Conservation (phyloP, 2,797 vertebrate genomes). For the Cottoperca gobio region DNA sequence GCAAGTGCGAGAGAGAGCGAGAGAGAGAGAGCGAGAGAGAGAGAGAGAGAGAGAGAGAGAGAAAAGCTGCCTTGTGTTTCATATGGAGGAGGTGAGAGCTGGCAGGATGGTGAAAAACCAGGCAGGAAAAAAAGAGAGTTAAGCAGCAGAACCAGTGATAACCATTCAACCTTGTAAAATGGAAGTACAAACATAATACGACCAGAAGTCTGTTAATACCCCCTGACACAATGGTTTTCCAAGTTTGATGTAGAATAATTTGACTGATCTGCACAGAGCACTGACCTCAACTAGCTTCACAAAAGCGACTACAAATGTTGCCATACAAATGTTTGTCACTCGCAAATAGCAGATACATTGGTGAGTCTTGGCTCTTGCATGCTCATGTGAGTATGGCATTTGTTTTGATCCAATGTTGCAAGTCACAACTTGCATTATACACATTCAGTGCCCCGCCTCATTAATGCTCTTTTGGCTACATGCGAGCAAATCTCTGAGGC, state of each 20-base stretch:
- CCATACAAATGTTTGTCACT: background rate
- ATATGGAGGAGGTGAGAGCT: slow-evolving; percentile 46
- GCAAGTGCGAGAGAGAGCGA: slow-evolving; percentile 22
- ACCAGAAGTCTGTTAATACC: slow-evolving; percentile 1
- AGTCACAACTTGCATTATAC: slow-evolving; percentile 4
- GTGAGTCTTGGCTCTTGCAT: background rate
- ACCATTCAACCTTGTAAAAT: slow-evolving; percentile 6
- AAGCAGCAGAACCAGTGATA: slow-evolving; percentile 23
- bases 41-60: slow-evolving; percentile 15
- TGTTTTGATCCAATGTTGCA: background rate
- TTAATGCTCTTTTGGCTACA: background rate
- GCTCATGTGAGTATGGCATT: background rate
- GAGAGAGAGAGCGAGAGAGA: slow-evolving; percentile 5
- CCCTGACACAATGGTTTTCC: background rate
- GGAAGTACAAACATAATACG: background rate
- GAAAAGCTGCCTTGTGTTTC: slow-evolving; percentile 38
- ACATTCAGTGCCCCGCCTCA: background rate
- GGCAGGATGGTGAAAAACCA: slow-evolving; percentile 35
- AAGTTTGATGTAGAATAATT: background rate
- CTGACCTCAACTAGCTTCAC: too few relatives aligned
- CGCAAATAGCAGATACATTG: background rate
- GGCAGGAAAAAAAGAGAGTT: slow-evolving; percentile 1
- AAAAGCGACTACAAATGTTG: background rate
- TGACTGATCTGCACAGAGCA: background rate
- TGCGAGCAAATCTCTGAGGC: background rate